phyloP scores from a whole-genome alignment of 2,888 invertebrate species.

The Drosophila affinis region DNA sequence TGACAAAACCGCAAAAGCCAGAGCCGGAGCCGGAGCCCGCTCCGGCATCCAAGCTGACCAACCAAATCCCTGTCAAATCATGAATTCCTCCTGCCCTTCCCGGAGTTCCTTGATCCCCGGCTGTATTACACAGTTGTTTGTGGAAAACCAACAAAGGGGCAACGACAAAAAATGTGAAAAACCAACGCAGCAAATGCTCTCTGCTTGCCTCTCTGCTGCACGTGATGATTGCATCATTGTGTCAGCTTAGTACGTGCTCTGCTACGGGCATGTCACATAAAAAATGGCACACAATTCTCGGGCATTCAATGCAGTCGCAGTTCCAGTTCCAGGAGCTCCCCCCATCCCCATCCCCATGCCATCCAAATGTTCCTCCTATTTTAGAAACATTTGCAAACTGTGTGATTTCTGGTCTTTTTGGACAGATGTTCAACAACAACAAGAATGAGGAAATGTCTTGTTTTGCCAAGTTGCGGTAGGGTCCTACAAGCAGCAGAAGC shows the following conservation, averaged over 20 bases:
- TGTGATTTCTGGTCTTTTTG: conserved; percentile 37
- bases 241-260: conserved; percentile 82
- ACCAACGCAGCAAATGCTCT: conserved; percentile 27
- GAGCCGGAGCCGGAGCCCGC: background rate
- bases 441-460: conserved; percentile 13
- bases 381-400: conserved; percentile 34
- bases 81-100: conserved; percentile 32
- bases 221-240: conserved; percentile 82
- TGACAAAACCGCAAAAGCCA: conserved; percentile 61
- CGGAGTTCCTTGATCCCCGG: conserved; percentile 30
- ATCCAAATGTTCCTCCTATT: conserved; percentile 17
- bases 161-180: conserved; percentile 23
- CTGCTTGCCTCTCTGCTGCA: conserved; percentile 53
- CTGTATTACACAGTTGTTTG: conserved; percentile 53
- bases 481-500: background rate
- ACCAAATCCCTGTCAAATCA: conserved; percentile 69
- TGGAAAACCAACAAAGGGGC: conserved; percentile 11
- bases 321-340: conserved; percentile 30
- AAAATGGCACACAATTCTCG: conserved; percentile 74
- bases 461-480: conserved; percentile 42
- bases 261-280: conserved; percentile 71
- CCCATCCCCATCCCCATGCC: conserved; percentile 1
- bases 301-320: conserved; percentile 43
- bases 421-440: conserved; percentile 32
- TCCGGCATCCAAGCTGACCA: conserved; percentile 33